Evolutionary conservation across 2,113 vertebrate genomes (phyloP).

Genomic region (Rafetus swinhoei): DNA sequence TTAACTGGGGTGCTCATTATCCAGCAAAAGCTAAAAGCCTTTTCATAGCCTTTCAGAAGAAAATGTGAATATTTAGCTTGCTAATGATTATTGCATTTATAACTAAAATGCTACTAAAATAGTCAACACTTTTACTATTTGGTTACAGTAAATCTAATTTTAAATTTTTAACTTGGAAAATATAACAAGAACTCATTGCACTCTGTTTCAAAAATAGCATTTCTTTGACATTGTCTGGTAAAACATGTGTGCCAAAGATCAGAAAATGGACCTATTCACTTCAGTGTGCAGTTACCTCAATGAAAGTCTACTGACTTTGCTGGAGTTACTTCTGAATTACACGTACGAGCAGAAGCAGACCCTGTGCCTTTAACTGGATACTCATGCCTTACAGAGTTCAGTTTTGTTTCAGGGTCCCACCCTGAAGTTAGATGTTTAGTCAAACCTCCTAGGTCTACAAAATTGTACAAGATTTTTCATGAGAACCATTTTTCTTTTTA

Average conservation of each 20-base stretch:
- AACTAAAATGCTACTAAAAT: conserved; percentile 5
- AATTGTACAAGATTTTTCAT: not conserved
- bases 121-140: not conserved
- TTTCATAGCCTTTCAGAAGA: not conserved
- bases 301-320: not conserved
- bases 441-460: not conserved
- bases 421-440: not conserved
- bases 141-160: not conserved
- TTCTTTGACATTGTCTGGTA: not conserved
- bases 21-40: not conserved
- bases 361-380: not conserved
- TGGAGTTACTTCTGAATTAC: not conserved
- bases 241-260: not conserved
- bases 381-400: not conserved
- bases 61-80: not conserved
- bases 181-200: not conserved
- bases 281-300: not conserved
- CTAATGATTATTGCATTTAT: not conserved
- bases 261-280: not conserved
- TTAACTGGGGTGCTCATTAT: not conserved
- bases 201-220: not conserved
- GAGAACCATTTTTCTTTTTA: not conserved
- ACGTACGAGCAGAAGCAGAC: fast-evolving
- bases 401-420: not conserved
- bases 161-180: not conserved